Conservation (phyloP, 2,888 invertebrate genomes). For the Germaria angustata region DNA sequence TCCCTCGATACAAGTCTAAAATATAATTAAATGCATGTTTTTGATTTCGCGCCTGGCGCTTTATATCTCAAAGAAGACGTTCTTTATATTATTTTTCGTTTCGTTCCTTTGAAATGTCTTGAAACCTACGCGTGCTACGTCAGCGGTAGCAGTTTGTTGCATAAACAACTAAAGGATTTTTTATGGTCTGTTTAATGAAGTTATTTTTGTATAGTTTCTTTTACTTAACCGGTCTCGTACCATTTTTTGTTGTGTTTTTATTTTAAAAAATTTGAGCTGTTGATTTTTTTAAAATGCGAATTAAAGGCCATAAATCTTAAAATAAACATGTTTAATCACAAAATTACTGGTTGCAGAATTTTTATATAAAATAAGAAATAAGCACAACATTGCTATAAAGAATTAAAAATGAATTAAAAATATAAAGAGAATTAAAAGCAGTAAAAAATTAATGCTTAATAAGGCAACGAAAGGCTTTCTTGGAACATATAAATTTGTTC, state of each 20-base stretch:
- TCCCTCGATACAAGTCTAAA: constrained; percentile 4
- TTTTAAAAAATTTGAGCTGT: background rate
- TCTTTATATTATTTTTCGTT: background rate
- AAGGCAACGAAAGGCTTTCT: too few species aligned
- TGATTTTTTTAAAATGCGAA: background rate
- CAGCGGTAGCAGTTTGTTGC: background rate
- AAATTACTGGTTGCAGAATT: background rate
- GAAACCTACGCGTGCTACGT: constrained; percentile 43
- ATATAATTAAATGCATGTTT: constrained; percentile 51
- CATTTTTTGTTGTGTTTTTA: constrained; percentile 16
- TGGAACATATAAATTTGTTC: too few species aligned
- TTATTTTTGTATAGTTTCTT: background rate
- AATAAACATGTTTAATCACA: background rate
- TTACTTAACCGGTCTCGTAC: background rate
- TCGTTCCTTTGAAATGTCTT: background rate
- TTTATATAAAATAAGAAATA: too few species aligned
- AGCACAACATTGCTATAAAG: too few species aligned
- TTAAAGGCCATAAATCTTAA: constrained; percentile 18
- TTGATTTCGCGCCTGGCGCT: constrained; percentile 61
- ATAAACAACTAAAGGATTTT: background rate
- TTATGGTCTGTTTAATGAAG: background rate
- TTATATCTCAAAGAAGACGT: constrained; percentile 43
- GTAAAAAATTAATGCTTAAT: too few species aligned
- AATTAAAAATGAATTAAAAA: too few species aligned
- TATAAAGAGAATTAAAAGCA: too few species aligned